phyloP scores from a whole-genome alignment of 2,888 invertebrate genomes.

The Halictus ligatus region DNA sequence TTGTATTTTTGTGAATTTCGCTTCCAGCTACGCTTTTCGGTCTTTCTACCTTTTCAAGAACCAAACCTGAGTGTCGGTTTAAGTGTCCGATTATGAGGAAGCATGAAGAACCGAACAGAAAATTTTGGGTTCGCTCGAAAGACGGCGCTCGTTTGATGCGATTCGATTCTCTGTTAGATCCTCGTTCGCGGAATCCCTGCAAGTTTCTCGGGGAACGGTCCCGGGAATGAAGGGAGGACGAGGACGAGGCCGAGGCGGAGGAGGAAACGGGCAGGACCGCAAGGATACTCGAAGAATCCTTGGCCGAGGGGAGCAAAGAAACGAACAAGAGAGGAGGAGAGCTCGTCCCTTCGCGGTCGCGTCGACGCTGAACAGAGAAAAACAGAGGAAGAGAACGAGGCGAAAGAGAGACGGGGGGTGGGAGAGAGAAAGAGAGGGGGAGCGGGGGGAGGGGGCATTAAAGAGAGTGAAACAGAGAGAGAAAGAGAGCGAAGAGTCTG shows the following conservation, averaged over 20 bases:
- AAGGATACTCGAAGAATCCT: slow-evolving; percentile 52
- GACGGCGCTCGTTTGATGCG: not conserved
- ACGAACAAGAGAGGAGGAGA: slow-evolving; percentile 13
- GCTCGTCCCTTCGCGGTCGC: slow-evolving; percentile 23
- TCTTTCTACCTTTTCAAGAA: too few species aligned
- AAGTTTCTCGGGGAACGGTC: slow-evolving; percentile 17
- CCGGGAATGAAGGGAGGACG: not conserved
- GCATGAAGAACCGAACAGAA: not conserved
- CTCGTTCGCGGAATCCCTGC: slow-evolving; percentile 33
- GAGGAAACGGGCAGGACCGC: not conserved
- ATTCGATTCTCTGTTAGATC: slow-evolving; percentile 18
- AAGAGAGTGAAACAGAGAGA: not conserved
- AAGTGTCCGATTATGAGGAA: not conserved
- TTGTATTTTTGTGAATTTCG: too few species aligned
- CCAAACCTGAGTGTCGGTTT: too few species aligned
- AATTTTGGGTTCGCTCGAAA: not conserved
- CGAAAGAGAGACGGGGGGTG: not conserved
- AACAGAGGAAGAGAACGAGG: slow-evolving; percentile 40
- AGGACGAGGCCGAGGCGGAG: not conserved
- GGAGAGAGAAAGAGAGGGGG: not conserved
- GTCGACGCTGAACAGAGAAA: slow-evolving; percentile 44
- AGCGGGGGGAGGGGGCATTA: not conserved
- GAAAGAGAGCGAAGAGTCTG: slow-evolving; percentile 33
- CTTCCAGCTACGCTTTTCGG: too few species aligned
- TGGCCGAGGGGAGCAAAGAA: slow-evolving; percentile 41